A percentile compares a stretch with the other conserved stretches of the same genome.
Conservation (phyloP, 2,888 invertebrate genomes). For the Lasioglossum villosulum region DNA sequence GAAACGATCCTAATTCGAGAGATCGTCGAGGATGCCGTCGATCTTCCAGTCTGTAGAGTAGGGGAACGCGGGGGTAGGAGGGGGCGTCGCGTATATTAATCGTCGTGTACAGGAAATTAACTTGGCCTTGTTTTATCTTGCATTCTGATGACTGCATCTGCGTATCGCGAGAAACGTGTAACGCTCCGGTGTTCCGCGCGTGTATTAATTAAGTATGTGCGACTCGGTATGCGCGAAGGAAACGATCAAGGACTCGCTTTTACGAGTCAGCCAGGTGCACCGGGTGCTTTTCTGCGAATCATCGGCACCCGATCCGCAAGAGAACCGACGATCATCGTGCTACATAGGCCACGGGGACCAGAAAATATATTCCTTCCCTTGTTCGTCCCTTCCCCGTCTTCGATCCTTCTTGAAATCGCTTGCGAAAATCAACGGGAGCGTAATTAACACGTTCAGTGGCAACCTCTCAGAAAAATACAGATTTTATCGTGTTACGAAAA, state of each 20-base stretch:
- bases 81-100: slow-evolving; percentile 45
- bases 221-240: slow-evolving; percentile 62
- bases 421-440: background rate
- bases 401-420: background rate
- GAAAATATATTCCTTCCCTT: background rate
- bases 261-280: slow-evolving; percentile 50
- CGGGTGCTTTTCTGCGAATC: slow-evolving; percentile 30
- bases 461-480: background rate
- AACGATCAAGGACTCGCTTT: slow-evolving; percentile 71
- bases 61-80: background rate
- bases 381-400: background rate
- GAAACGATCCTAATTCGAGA: slow-evolving; percentile 1
- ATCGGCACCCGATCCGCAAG: background rate
- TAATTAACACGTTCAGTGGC: background rate
- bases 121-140: slow-evolving; percentile 73
- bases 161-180: slow-evolving; percentile 59
- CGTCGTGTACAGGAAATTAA: slow-evolving; percentile 68
- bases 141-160: slow-evolving; percentile 70
- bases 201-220: slow-evolving; percentile 65
- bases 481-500: background rate
- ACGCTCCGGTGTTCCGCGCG: slow-evolving; percentile 49
- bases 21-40: slow-evolving; percentile 8
- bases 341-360: background rate
- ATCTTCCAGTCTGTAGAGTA: background rate
- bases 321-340: background rate